Percentiles rank a stretch among this genome's conserved stretches.
phyloP scores from a whole-genome alignment of 2,797 vertebrate genomes.

The Silurus lanzhouensis region DNA sequence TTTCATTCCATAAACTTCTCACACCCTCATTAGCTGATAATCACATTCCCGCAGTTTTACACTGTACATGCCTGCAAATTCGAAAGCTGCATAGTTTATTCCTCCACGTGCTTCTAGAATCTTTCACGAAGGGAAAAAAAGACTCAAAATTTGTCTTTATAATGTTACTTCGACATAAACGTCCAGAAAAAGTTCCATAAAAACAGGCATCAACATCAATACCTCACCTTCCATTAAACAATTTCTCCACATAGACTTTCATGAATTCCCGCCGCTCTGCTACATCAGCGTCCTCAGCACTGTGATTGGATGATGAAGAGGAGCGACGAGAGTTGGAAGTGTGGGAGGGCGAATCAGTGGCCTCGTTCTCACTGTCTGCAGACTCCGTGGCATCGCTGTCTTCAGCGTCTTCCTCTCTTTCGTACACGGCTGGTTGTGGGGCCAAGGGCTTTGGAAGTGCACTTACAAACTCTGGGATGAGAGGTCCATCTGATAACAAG shows the following conservation, averaged over 20 bases:
- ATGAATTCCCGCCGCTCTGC: constrained; percentile 83
- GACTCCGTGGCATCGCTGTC: constrained; percentile 91
- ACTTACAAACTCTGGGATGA: constrained; percentile 55
- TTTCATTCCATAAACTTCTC: neutral
- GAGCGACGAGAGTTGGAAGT: constrained; percentile 76
- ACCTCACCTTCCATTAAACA: constrained; percentile 87
- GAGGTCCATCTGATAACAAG: constrained; percentile 61
- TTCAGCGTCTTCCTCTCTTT: constrained; percentile 54
- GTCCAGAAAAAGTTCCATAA: no score
- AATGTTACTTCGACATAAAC: no score
- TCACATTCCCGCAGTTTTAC: neutral
- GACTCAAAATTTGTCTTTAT: no score
- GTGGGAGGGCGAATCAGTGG: constrained; percentile 74
- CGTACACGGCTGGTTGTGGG: constrained; percentile 47
- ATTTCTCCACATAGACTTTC: constrained; percentile 87
- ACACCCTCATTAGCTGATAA: neutral
- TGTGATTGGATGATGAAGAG: constrained; percentile 89
- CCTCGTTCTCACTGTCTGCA: constrained; percentile 90
- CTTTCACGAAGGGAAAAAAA: no score
- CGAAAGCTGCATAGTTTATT: neutral
- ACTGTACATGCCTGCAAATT: no score
- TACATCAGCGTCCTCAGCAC: constrained; percentile 75
- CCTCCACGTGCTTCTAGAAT: neutral
- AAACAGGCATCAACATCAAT: neutral
- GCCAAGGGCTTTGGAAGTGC: constrained; percentile 66